Percentiles rank a stretch among this genome's conserved stretches.
Conservation (phyloP, 2,113 vertebrate genomes). For the Microcebus jonahi region DNA sequence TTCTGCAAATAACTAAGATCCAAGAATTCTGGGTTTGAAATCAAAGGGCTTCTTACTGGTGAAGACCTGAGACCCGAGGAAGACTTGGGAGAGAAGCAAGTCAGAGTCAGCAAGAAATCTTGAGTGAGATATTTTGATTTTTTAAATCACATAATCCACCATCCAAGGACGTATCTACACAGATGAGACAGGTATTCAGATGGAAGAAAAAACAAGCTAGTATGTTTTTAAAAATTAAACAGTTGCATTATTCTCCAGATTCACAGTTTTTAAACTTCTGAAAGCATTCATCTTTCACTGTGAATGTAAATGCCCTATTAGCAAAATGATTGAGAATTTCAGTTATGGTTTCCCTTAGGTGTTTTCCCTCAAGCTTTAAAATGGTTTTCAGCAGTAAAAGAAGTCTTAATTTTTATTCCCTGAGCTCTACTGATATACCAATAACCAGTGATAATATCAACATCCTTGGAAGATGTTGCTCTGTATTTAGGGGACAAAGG, state of each 20-base stretch:
- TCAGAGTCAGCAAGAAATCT: not conserved
- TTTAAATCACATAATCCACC: conserved; percentile 18
- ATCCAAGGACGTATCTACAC: not conserved
- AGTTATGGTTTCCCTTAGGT: not conserved
- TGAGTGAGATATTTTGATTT: not conserved
- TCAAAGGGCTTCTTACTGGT: not conserved
- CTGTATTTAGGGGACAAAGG: not conserved
- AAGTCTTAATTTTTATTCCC: conserved; percentile 24
- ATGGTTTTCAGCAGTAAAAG: not conserved
- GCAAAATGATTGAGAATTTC: not conserved
- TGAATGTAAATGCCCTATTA: not conserved
- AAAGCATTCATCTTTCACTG: not conserved
- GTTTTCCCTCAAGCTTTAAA: conserved; percentile 35
- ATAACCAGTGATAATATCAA: not conserved
- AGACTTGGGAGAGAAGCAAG: not conserved
- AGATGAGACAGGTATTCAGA: conserved; percentile 12
- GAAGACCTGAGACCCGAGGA: not conserved
- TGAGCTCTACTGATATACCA: not conserved
- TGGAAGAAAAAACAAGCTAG: not conserved
- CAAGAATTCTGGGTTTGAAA: not conserved
- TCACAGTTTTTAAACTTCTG: not conserved
- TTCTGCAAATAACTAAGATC: not conserved
- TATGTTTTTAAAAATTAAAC: too few species aligned
- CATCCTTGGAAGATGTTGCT: not conserved
- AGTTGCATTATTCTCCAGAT: not conserved